Conservation (phyloP, 2,797 vertebrate genomes). For the Bryconaethiops microstoma region DNA sequence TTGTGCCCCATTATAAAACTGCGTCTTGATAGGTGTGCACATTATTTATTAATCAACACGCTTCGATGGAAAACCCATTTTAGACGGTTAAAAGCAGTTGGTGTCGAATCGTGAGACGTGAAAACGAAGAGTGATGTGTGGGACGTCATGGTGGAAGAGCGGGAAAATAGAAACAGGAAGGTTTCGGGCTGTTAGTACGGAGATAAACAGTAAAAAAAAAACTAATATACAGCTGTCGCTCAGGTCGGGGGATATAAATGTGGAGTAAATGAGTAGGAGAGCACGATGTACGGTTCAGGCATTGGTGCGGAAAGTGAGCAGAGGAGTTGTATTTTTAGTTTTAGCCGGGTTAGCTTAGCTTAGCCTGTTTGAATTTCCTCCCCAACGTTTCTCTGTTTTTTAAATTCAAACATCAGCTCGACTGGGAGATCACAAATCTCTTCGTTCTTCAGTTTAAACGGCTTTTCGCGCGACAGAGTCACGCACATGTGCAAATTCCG, state of each 20-base stretch:
- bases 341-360: conserved; percentile 19
- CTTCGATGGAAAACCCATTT: not conserved
- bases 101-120: conserved; percentile 61
- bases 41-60: not conserved
- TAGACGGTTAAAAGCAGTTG: not conserved
- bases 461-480: no score
- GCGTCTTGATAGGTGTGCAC: not conserved
- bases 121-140: conserved; percentile 36
- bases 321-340: not conserved
- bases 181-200: conserved; percentile 16
- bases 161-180: conserved; percentile 63
- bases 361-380: conserved; percentile 26
- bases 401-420: not conserved
- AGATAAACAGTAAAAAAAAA: not conserved
- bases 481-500: not conserved
- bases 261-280: not conserved
- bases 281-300: no score
- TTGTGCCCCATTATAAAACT: not conserved
- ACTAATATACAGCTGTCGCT: not conserved
- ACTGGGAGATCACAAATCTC: no score
- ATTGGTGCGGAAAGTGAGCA: no score
- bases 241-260: not conserved
- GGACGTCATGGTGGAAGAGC: conserved; percentile 43
- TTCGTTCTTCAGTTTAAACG: not conserved
- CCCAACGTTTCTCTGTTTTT: conserved; percentile 29